Evolutionary conservation across 2,797 vertebrate species (phyloP), one percentile per base, ranked within the genome.

Genomic region (Acanthurus leucopareius): DNA sequence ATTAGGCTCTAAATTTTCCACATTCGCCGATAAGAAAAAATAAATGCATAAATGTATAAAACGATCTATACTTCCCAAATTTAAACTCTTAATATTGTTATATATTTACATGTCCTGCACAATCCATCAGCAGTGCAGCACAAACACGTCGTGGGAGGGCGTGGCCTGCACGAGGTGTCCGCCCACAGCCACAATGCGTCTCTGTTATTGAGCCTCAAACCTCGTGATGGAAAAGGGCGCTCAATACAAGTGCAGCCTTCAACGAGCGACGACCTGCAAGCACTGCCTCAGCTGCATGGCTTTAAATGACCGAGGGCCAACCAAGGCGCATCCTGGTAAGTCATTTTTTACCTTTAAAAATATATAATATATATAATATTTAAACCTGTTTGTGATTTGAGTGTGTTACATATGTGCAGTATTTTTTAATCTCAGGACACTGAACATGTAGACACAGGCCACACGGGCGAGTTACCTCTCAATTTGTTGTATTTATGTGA

Each of bases 161-260:
- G 92, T 88, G 91, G 79, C 51, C 44, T 65, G 7, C 0, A 11
- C 0, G 51, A 56, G 52, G 82, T 58, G 8, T 25, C 83, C 94
- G 90, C 95, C 95, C 93, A 91, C 93, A 56, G 44, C 25, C 76
- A 75, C 67, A 69, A 61, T 77, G 88, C 77, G 40, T 75, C 82
- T 15, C 81, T 81, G 75, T 89, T 84, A 88, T 65, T 73, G 91
- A 88, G 82, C 68, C 63, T 8, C 60, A 61, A 42, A 86, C 67
- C 83, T 79, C 80, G 58, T 81, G 89, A n/a, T 51, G 78, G 19
- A 82, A 91, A 91, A 90, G 87, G 89, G 92, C 92, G 93, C 91
- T 90, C 74, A 86, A 77, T 91, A 74, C 88, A 83, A 94, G 44
- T 75, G 53, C 74, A 72, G 61, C 40, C 71, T 38, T 25, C 88